phyloP scores from a whole-genome alignment of 2,888 invertebrate genomes.

The Scaptomyza tumidula region DNA sequence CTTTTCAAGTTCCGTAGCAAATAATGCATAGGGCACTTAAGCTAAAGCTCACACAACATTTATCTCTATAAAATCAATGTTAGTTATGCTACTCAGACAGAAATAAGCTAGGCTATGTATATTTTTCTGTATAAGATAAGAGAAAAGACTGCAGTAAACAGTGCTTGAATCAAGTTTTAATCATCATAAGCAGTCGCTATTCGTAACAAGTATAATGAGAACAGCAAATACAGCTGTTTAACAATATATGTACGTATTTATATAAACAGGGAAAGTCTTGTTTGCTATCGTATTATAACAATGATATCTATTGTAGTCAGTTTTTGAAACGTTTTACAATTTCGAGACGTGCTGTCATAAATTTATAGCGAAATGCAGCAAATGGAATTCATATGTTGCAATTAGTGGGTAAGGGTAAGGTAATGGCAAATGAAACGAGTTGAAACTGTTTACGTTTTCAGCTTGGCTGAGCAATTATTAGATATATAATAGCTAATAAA shows the following conservation, averaged over 20 bases:
- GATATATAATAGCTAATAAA: constrained; percentile 6
- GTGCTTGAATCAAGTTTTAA: constrained; percentile 1
- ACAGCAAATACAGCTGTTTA: constrained; percentile 30
- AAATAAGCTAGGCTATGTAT: not conserved
- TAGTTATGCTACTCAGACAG: not conserved
- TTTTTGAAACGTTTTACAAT: constrained; percentile 24
- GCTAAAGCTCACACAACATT: not conserved
- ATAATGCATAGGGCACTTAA: not conserved
- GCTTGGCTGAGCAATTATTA: constrained; percentile 43
- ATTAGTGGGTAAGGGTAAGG: constrained; percentile 17
- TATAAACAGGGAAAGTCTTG: not conserved
- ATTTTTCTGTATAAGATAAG: not conserved
- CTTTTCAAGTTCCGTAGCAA: not conserved
- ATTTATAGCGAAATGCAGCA: constrained; percentile 20
- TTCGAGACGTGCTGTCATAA: constrained; percentile 34
- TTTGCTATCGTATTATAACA: constrained; percentile 18
- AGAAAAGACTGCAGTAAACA: not conserved
- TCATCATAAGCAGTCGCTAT: not conserved
- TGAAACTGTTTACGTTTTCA: constrained; percentile 46
- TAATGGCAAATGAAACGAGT: constrained; percentile 37
- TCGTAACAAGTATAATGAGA: constrained; percentile 8
- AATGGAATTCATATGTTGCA: constrained; percentile 30
- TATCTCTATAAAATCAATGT: not conserved
- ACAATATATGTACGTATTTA: not conserved
- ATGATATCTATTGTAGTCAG: constrained; percentile 19